Evolutionary conservation across 2,113 vertebrate species (phyloP).

Genomic region (Petrocephalus zakoni): DNA sequence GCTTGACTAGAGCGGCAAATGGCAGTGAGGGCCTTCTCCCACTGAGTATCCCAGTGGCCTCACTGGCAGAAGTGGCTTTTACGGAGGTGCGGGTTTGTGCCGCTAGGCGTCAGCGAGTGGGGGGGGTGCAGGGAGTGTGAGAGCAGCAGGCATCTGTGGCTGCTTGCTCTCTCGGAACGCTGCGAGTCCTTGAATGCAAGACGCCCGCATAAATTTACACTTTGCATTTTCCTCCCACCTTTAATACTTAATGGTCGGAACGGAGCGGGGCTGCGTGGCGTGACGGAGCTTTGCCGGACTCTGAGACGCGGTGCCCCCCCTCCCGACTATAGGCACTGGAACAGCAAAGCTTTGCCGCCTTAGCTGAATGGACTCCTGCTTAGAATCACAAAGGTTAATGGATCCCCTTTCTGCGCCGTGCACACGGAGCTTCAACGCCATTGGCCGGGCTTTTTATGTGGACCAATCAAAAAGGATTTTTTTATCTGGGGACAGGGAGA

Average conservation of each 20-base stretch:
- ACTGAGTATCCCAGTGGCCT: neutral
- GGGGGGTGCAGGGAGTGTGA: neutral
- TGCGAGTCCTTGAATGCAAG: neutral
- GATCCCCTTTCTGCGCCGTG: neutral
- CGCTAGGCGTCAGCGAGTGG: neutral
- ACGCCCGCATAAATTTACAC: neutral
- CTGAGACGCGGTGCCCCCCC: neutral
- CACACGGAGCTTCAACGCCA: neutral
- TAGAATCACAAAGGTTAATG: neutral
- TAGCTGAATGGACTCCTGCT: neutral
- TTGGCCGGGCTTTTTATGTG: neutral
- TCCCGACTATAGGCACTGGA: neutral
- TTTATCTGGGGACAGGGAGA: neutral
- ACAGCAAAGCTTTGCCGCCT: neutral
- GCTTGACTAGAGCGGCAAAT: neutral
- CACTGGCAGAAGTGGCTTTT: neutral
- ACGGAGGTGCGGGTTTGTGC: neutral
- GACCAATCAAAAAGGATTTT: neutral
- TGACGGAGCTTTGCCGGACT: neutral
- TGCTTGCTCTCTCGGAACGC: neutral
- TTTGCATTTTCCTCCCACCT: neutral
- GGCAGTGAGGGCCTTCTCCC: neutral
- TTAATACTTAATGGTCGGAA: neutral
- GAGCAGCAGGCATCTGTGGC: neutral
- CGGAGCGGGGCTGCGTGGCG: neutral